Evolutionary conservation across 2,797 vertebrate species (phyloP).

Genomic region (Cyprinella venusta): DNA sequence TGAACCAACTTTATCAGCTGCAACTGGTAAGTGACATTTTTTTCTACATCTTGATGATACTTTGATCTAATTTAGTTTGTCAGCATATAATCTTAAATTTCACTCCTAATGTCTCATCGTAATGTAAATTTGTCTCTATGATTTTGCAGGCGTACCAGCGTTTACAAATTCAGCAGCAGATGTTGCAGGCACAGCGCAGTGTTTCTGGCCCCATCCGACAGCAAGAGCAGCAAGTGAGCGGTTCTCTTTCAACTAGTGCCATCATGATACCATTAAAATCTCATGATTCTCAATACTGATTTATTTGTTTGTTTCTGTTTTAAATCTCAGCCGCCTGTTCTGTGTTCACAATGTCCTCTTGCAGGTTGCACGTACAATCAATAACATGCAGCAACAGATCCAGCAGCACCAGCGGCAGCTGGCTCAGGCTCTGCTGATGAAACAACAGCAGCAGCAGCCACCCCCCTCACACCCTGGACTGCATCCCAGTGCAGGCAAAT

Average conservation of each 20-base stretch:
- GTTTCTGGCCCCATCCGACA: slow-evolving; percentile 99
- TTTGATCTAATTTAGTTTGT: neutral
- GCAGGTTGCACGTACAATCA: slow-evolving; percentile 99
- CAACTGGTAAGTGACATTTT: slow-evolving; percentile 89
- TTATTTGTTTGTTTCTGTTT: slow-evolving; percentile 2
- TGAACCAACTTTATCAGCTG: slow-evolving; percentile 99
- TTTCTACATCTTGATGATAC: neutral
- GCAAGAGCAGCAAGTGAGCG: slow-evolving; percentile 99
- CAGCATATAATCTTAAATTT: neutral
- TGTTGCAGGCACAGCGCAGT: slow-evolving; percentile 94
- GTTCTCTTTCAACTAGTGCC: slow-evolving; percentile 69
- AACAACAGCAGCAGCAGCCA: slow-evolving; percentile 81
- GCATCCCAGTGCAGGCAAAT: slow-evolving; percentile 88
- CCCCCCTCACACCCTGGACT: slow-evolving; percentile 86
- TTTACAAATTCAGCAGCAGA: slow-evolving; percentile 99
- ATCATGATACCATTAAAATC: neutral
- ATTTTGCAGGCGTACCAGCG: slow-evolving; percentile 93
- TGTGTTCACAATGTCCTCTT: neutral
- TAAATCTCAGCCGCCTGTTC: neutral
- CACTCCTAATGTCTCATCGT: neutral
- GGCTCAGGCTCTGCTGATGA: slow-evolving; percentile 97
- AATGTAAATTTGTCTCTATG: slow-evolving; percentile 12
- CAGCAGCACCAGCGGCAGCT: slow-evolving; percentile 99
- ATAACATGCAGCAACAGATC: slow-evolving; percentile 99
- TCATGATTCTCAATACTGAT: neutral